Evolutionary conservation across 1,140 invertebrate genomes (phyloP).

Genomic region (Kradibia gibbosae): DNA sequence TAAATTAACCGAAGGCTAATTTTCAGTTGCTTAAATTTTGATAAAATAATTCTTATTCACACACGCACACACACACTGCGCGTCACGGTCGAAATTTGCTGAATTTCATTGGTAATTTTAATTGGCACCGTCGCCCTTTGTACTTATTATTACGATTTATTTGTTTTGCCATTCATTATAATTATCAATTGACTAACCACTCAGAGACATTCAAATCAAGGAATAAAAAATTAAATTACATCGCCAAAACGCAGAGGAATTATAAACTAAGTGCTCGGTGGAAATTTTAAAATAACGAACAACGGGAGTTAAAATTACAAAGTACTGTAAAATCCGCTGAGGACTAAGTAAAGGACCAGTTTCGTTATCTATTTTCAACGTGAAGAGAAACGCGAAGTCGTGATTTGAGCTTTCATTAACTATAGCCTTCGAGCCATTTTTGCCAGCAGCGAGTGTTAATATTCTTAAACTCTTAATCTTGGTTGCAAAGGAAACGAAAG

Average conservation of each 20-base stretch:
- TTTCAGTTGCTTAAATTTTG: too few species aligned
- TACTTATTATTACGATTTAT: not conserved
- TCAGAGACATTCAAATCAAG: not conserved
- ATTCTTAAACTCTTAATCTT: too few species aligned
- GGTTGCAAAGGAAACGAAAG: too few species aligned
- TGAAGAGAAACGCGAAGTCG: not conserved
- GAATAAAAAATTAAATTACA: not conserved
- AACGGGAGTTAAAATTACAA: not conserved
- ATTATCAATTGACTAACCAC: not conserved
- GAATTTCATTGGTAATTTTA: not conserved
- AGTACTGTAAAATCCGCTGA: not conserved
- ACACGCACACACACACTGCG: too few species aligned
- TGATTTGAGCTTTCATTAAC: not conserved
- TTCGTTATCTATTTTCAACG: slow-evolving; percentile 5
- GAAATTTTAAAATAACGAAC: not conserved
- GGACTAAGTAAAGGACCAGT: not conserved
- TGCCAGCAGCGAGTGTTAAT: too few species aligned
- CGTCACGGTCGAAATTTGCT: too few species aligned
- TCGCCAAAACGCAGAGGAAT: not conserved
- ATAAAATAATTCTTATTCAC: too few species aligned
- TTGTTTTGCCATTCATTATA: not conserved
- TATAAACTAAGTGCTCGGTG: not conserved
- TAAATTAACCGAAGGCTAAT: too few species aligned
- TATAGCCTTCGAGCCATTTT: slow-evolving; percentile 7
- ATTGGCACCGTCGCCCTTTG: not conserved